Conservation (phyloP, 2,888 invertebrate species). For the Hetaerina titia region DNA sequence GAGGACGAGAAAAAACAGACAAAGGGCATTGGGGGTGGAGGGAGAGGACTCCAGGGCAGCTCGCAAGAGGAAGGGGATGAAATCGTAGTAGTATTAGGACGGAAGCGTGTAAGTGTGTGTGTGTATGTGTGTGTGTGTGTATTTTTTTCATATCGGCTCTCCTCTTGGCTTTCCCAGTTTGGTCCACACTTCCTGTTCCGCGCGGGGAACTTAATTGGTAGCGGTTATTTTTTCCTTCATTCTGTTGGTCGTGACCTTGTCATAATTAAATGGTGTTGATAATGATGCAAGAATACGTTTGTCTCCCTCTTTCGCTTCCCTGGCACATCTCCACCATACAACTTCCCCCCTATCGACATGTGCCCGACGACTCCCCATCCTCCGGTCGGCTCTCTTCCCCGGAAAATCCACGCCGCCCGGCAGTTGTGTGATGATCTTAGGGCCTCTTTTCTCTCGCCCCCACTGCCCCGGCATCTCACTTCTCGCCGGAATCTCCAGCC, state of each 20-base stretch:
- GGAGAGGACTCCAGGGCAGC: no score
- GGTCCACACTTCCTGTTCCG: constrained; percentile 29
- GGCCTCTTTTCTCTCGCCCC: neutral
- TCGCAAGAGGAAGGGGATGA: neutral
- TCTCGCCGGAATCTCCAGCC: no score
- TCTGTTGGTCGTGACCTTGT: constrained; percentile 23
- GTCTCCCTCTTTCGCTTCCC: neutral
- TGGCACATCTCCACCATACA: no score
- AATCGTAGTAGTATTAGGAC: neutral
- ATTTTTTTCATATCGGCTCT: neutral
- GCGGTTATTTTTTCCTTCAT: neutral
- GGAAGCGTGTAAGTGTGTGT: neutral
- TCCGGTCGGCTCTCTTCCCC: neutral
- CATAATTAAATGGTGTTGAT: constrained; percentile 26
- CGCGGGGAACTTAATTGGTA: constrained; percentile 41
- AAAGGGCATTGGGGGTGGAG: neutral
- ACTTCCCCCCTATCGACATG: neutral
- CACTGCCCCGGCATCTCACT: no score
- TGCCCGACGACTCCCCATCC: neutral
- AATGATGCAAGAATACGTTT: neutral
- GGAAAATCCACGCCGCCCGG: neutral
- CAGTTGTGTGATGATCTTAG: constrained; percentile 45
- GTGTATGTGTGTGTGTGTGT: neutral
- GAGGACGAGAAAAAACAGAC: neutral
- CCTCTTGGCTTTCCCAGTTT: neutral